These are phyloP conservation scores for Heliconius hermathena DNA, from an alignment of 1,140 invertebrate species.

Conservation along the genomic window DNA sequence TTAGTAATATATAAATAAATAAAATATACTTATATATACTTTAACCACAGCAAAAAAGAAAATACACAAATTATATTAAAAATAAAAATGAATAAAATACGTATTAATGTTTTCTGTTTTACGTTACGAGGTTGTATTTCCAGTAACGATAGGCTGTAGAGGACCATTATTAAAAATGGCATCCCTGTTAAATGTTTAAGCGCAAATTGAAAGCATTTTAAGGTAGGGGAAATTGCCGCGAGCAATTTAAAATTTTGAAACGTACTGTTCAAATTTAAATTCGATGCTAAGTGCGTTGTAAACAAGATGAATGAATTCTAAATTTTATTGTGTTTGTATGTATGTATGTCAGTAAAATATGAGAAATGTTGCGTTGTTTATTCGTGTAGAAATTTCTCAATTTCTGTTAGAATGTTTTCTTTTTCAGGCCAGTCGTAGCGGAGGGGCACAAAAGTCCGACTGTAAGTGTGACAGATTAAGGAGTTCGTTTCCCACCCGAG, in stretches of 20 bases:
- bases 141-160: conserved; percentile 30
- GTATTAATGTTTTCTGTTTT: conserved; percentile 36
- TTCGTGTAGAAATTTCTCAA: background rate
- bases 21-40: background rate
- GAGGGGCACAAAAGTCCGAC: no score
- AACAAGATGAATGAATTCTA: background rate
- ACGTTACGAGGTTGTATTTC: conserved; percentile 36
- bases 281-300: background rate
- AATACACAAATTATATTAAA: background rate
- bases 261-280: conserved; percentile 7
- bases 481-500: no score
- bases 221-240: conserved; percentile 29
- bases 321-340: background rate
- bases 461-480: no score
- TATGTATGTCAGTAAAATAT: background rate
- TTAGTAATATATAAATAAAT: background rate
- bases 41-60: background rate
- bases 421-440: no score
- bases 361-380: background rate
- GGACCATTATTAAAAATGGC: conserved; percentile 35
- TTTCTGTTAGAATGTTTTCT: no score
- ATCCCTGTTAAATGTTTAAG: conserved; percentile 35
- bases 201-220: conserved; percentile 34
- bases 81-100: conserved; percentile 35
- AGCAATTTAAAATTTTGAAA: conserved; percentile 29